Evolutionary conservation across 2,888 invertebrate species (phyloP).

Genomic region (Glaucopsyche alexis): DNA sequence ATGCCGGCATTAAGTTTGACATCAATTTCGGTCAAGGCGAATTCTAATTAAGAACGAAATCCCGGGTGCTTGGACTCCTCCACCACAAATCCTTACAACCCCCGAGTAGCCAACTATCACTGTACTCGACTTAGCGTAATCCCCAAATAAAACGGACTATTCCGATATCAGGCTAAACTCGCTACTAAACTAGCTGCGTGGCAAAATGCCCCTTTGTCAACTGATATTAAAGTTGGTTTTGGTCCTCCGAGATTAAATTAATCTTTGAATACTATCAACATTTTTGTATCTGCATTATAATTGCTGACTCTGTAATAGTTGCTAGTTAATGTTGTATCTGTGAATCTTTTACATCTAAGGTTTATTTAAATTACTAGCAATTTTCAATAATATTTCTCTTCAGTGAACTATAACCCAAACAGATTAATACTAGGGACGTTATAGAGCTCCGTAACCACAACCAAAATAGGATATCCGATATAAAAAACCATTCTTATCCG

Average conservation of each 20-base stretch:
- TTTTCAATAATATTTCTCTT: no score
- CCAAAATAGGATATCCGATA: no score
- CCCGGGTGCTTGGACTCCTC: constrained; percentile 34
- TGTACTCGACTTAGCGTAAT: constrained; percentile 37
- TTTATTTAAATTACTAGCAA: no score
- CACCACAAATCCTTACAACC: constrained; percentile 37
- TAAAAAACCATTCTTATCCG: no score
- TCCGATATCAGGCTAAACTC: constrained; percentile 29
- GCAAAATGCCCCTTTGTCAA: neutral
- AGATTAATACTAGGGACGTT: no score
- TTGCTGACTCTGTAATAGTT: neutral
- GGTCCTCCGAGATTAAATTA: neutral
- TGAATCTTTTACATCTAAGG: no score
- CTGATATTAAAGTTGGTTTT: neutral
- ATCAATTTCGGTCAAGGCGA: constrained; percentile 29
- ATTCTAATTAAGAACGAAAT: constrained; percentile 39
- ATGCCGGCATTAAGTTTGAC: constrained; percentile 22
- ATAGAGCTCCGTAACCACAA: no score
- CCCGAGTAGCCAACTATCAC: constrained; percentile 34
- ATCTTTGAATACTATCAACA: neutral
- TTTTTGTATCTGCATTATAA: neutral
- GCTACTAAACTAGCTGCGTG: neutral
- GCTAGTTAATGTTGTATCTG: neutral
- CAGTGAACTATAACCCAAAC: no score
- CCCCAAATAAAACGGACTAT: constrained; percentile 34